Percentiles rank a stretch among this genome's conserved stretches.
Conservation (phyloP, 2,797 vertebrate species). For the Australoheros facetus region DNA sequence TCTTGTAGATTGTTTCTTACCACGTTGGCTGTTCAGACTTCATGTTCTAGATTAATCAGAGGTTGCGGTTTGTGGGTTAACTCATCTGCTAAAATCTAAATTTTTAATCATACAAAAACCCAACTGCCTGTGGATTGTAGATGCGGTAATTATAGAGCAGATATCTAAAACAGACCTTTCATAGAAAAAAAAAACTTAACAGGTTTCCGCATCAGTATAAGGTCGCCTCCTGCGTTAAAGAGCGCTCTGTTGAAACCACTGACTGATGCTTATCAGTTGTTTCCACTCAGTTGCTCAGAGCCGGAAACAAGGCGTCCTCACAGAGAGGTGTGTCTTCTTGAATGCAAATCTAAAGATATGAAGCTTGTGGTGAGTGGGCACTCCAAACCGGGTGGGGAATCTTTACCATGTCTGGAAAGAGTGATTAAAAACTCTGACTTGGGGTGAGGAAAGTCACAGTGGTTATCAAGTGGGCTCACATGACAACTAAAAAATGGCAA, state of each 20-base stretch:
- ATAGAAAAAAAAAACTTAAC: neutral
- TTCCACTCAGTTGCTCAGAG: conserved; percentile 29
- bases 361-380: conserved; percentile 10
- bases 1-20: neutral
- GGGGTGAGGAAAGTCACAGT: neutral
- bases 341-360: neutral
- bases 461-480: neutral
- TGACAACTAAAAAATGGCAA: neutral
- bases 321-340: neutral
- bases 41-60: neutral
- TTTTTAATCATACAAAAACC: neutral
- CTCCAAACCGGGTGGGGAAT: conserved; percentile 37
- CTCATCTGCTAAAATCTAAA: neutral
- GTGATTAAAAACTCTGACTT: neutral
- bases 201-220: neutral
- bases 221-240: neutral
- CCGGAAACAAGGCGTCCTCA: neutral
- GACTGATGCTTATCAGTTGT: conserved; percentile 40
- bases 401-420: conserved; percentile 31
- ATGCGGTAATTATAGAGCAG: neutral
- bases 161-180: neutral
- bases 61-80: neutral
- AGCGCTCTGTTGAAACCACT: conserved; percentile 9
- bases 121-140: too few species aligned
- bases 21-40: neutral